Base-by-base conservation (phyloP, 2,113 vertebrate species). In the Willisornis vidua region DNA sequence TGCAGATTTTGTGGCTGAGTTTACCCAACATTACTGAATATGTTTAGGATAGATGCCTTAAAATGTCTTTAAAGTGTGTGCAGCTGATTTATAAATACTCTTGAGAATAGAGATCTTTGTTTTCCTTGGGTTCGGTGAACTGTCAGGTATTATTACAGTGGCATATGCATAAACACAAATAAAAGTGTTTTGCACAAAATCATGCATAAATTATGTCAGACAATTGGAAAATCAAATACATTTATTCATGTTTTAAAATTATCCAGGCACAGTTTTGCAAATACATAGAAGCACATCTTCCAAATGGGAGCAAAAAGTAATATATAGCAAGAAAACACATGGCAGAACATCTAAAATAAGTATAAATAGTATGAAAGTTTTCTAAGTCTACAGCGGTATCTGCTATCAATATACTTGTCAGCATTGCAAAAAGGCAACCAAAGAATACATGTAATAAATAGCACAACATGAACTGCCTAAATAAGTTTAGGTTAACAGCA, bases 191-290 rank as follows among this genome's bases (percentile, higher is more conserved):
- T 82, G 51, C 48, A 90, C 68, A 76, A 86, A 90, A 88, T 46
- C 15, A 43, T 54, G 14, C 63, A 79, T 29, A 90, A 89, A 89
- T 92, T 84, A 78, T 65, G 20, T 54, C 77, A 92, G 57, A 89
- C 51, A 93, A 84, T 67, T 95, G 81, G 41, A 93, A 98, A 97
- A 97, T 45, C 37, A 14, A 94, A 97, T 35, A 91, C 25, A 83
- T 96, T 97, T 97, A 97, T 97, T 97, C 57, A 94, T 70, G 81
- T 90, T 93, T 97, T 94, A 94, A 97, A 97, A 96, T 97, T 97
- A 90, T 82, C 54, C 94, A 94, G 94, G 89, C 91, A 97, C 94
- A 96, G 93, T 93, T 97, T 96, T 97, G 74, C 86, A 96, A 96
- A 63, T 94, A 97, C 86, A 96, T 33, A 94, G 61, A 94, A 96